Evolutionary conservation across 2,888 invertebrate genomes (phyloP), one percentile per base, ranked within the genome.

Genomic region (Odontothrips loti): DNA sequence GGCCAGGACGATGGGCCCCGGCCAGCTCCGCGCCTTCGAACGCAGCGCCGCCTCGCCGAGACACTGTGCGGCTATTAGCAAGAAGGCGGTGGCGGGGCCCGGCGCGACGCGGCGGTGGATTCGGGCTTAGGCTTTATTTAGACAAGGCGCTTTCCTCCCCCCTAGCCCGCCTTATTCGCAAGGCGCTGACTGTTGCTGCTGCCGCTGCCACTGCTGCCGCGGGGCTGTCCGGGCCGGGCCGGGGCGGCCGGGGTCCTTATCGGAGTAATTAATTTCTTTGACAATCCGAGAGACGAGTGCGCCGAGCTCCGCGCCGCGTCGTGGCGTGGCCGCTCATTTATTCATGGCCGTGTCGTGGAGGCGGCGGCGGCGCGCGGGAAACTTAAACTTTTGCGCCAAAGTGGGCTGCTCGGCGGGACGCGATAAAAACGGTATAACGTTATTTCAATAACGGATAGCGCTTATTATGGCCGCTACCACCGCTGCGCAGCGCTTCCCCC

Each of bases 231-330:
- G 58, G 15, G 23, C 8, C 11, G 68, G 68, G 10, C 27, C 68
- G 23, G 6, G 20, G n/a, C 23, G 23, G 9, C 68, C 34, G 34
- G 34, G 68, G 11, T 23, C 68, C 68, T 75, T 75, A 75, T 75
- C 68, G 68, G 9, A 10, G 68, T 75, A 75, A 75, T 75, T 75
- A 75, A 75, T 75, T 75, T 75, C 68, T 75, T 27, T 75, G 68
- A 75, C 23, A 75, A 27, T 75, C 68, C 68, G 23, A 23, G 68
- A 27, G 68, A n/a, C 68, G 68, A 75, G 58, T 17, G 58, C 34
- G 58, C 68, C 23, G 68, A 23, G 68, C 2, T 11, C 68, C 23
- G 68, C n/a, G 68, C 12, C 27, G 27, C 23, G 68, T 4, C 68
- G 68, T 23, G 68, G 23, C 68, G 68, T 11, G 23, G 23, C 68